phyloP scores from a whole-genome alignment of 2,888 invertebrate species.

The Eupsilia transversa region DNA sequence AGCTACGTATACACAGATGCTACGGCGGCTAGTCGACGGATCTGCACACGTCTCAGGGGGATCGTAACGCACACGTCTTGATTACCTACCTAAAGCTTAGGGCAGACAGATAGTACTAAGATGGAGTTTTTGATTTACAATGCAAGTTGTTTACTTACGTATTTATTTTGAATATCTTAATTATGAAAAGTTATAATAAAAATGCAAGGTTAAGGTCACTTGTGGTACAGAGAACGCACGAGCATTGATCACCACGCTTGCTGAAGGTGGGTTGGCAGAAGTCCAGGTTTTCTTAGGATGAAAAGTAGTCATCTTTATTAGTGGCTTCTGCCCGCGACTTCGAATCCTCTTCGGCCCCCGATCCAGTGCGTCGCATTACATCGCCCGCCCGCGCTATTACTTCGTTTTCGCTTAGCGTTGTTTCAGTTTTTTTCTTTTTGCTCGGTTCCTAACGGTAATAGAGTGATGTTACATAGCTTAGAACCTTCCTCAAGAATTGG shows the following conservation, averaged over 20 bases:
- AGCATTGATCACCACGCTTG: neutral
- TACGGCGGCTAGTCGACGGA: constrained; percentile 32
- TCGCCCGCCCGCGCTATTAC: no score
- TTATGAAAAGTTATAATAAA: neutral
- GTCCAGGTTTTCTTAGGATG: neutral
- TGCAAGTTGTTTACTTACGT: neutral
- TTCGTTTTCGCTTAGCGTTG: no score
- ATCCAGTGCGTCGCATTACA: no score
- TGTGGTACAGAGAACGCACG: neutral
- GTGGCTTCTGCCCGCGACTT: no score
- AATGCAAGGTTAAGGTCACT: neutral
- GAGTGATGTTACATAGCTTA: no score
- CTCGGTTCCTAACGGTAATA: no score
- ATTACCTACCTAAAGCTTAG: constrained; percentile 68
- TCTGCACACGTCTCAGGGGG: constrained; percentile 61
- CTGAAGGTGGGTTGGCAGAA: neutral
- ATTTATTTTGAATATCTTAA: neutral
- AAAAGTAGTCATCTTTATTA: neutral
- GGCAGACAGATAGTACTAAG: constrained; percentile 31
- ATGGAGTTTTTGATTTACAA: constrained; percentile 24
- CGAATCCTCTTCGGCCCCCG: no score
- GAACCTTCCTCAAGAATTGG: no score
- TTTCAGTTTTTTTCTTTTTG: no score
- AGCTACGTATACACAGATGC: constrained; percentile 31
- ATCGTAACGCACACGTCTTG: constrained; percentile 69